Evolutionary conservation across 2,797 vertebrate genomes (phyloP).

Genomic region (Leucoraja ocellata): DNA sequence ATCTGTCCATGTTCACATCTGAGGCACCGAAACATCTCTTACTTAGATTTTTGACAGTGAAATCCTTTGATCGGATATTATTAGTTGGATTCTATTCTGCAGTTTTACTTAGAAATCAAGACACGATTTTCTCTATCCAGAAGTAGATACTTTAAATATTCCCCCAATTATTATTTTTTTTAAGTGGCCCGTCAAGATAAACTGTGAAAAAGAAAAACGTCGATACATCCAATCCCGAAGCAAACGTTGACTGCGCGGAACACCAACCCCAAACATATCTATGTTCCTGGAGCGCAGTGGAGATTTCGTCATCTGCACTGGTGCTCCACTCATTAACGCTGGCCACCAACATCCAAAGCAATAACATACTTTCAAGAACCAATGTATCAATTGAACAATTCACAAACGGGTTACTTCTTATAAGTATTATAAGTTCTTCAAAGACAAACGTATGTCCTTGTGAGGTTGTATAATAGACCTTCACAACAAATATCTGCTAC

Average conservation of each 20-base stretch:
- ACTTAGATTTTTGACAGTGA: not conserved
- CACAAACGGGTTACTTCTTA: not conserved
- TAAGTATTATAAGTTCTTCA: not conserved
- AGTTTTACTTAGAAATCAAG: too few relatives aligned
- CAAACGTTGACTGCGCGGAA: not conserved
- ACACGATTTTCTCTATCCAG: not conserved
- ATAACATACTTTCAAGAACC: not conserved
- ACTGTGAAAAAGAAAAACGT: not conserved
- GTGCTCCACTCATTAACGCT: too few relatives aligned
- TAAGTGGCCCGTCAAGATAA: not conserved
- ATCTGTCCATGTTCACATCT: not conserved
- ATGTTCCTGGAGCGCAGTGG: not conserved
- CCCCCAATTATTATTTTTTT: not conserved
- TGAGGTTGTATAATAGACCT: not conserved
- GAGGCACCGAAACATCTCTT: not conserved
- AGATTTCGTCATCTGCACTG: not conserved
- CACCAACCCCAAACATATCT: not conserved
- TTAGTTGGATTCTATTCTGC: not conserved
- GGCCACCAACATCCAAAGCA: not conserved
- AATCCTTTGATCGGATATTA: not conserved
- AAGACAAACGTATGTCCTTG: not conserved
- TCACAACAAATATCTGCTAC: not conserved
- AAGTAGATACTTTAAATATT: not conserved
- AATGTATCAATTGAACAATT: not conserved
- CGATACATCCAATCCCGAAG: not conserved